Evolutionary conservation across 1,140 invertebrate species (phyloP), one percentile per base, ranked within the genome.

Genomic region (Caenorhabditis briggsae): DNA sequence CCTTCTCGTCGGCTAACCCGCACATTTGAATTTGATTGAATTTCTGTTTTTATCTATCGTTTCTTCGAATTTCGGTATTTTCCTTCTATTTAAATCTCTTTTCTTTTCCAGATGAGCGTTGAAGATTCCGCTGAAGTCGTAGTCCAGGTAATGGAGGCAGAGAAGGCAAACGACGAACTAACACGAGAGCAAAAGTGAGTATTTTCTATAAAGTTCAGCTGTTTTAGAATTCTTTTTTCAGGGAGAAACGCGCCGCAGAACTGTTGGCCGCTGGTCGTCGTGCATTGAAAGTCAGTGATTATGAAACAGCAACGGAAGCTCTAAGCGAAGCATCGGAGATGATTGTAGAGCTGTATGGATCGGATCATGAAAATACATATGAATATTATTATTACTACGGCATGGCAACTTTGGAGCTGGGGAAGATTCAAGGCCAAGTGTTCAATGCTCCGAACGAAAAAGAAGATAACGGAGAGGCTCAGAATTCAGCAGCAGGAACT

Each of bases 361-460:
- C 48, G 23, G 14, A 20, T 1, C 70, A 78, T 14, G 70, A 78
- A 14, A 78, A 53, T 14, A 78, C 70, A 2, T 78, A 53, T 33
- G 70, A 78, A 8, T 8, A 46, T 23, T 41, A 18, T 20, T 78
- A 78, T 53, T 78, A 50, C 46, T 78, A 78, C n/a, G 70, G 70
- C 7, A 78, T 78, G 70, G 70, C 70, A 7, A 23, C 70, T 23
- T 53, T 78, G 46, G 70, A 78, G 9, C 11, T 78, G 18, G 70
- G 46, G 1, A 78, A 78, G 14, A 2, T 50, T 11, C 46, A 78
- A 20, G 50, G 46, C 7, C 46, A 50, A 23, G 20, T 78, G 18
- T 41, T 78, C 9, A 50, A 78, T 50, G 23, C 20, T 14, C 46
- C 43, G 12, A 14, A 50, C 2, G 46, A 78, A 7, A 78, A 78